These are phyloP conservation scores for Nymphicus hollandicus DNA, from an alignment of 2,113 vertebrate genomes.

Conservation along the genomic window DNA sequence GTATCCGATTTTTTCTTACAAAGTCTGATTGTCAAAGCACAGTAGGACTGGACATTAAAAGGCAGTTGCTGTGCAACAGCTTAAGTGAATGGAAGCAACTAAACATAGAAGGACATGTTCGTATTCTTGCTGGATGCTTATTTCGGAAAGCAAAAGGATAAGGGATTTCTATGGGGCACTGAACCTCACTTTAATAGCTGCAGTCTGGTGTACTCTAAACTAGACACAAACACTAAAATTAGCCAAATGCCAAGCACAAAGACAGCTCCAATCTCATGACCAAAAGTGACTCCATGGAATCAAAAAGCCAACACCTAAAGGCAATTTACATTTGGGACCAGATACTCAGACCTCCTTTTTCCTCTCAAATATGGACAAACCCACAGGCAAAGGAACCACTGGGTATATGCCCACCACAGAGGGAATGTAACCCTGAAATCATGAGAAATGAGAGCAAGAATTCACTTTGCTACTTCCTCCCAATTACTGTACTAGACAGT, in stretches of 20 bases:
- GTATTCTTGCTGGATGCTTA: background rate
- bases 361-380: background rate
- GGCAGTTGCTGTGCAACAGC: background rate
- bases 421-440: background rate
- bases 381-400: background rate
- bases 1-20: background rate
- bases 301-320: background rate
- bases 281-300: background rate
- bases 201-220: background rate
- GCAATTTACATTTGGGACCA: background rate
- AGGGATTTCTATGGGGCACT: background rate
- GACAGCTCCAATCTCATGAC: background rate
- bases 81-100: background rate
- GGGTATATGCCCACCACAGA: background rate
- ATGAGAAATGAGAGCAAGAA: accelerated
- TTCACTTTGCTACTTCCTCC: background rate
- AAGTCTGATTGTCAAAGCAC: background rate
- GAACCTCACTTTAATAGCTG: background rate
- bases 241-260: background rate
- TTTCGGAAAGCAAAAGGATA: background rate
- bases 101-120: background rate
- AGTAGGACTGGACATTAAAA: background rate
- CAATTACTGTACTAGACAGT: background rate
- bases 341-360: background rate
- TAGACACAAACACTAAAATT: background rate